Conservation (phyloP, 2,797 vertebrate species). For the Halcyon badia region DNA sequence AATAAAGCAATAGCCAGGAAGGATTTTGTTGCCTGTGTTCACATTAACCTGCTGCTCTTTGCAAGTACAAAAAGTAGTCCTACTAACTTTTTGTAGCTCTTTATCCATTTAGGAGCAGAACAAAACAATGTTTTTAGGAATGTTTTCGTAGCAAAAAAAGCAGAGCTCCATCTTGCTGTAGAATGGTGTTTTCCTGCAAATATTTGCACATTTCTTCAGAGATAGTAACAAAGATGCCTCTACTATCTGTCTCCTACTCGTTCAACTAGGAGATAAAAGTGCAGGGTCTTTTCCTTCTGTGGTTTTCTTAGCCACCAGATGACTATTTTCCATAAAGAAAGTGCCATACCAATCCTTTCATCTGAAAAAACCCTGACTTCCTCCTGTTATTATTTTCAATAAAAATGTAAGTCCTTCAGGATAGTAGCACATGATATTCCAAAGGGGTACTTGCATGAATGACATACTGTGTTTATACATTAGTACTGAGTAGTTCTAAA, state of each 20-base stretch:
- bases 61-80: neutral
- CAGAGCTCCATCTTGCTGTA: neutral
- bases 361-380: neutral
- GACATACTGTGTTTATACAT: neutral
- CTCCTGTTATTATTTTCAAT: neutral
- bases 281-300: neutral
- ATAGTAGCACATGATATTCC: accelerated
- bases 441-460: neutral
- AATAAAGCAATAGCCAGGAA: neutral
- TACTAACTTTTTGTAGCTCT: neutral
- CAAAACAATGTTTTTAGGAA: neutral
- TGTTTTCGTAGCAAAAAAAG: neutral
- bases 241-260: neutral
- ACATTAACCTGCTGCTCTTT: neutral
- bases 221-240: neutral
- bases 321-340: neutral
- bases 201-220: neutral
- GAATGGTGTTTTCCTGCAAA: neutral
- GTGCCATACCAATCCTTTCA: neutral
- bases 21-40: neutral
- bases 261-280: neutral
- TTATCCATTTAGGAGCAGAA: neutral
- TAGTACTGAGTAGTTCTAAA: neutral
- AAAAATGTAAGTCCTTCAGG: neutral
- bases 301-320: neutral